Conservation (phyloP, 2,797 vertebrate species). For the Lateolabrax maculatus region DNA sequence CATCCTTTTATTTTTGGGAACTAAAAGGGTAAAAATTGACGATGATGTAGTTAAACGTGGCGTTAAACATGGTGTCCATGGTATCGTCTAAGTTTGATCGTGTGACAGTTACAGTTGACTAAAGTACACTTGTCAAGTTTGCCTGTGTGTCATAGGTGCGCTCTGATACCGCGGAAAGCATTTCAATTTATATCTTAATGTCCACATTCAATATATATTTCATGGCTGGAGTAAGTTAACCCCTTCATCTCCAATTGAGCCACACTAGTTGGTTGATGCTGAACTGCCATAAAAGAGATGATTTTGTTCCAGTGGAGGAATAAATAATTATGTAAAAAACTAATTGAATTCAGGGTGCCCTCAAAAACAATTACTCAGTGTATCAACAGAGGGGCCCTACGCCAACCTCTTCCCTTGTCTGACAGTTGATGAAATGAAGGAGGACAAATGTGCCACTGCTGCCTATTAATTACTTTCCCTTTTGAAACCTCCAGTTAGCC, state of each 20-base stretch:
- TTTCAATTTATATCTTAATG: not conserved
- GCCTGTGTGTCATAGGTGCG: too few species aligned
- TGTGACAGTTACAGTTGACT: too few species aligned
- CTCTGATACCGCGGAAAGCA: too few species aligned
- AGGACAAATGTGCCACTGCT: constrained; percentile 18
- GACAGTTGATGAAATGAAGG: constrained; percentile 30
- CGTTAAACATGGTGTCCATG: too few species aligned
- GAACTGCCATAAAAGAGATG: not conserved
- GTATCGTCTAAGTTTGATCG: too few species aligned
- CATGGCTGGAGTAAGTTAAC: not conserved
- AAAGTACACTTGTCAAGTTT: too few species aligned
- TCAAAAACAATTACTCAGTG: constrained; percentile 4
- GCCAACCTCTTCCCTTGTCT: not conserved
- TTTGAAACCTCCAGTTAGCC: constrained; percentile 22
- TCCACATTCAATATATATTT: not conserved
- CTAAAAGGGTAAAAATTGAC: too few species aligned
- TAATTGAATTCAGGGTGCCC: not conserved
- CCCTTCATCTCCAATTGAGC: not conserved
- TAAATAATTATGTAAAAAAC: not conserved
- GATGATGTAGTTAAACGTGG: too few species aligned
- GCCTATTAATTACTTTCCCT: constrained; percentile 37
- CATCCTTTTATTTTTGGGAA: too few species aligned
- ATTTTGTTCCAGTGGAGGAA: not conserved
- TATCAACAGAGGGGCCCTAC: not conserved
- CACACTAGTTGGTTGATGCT: not conserved